Conservation (phyloP, 2,797 vertebrate genomes). For the Oryzias dopingdopingensis region DNA sequence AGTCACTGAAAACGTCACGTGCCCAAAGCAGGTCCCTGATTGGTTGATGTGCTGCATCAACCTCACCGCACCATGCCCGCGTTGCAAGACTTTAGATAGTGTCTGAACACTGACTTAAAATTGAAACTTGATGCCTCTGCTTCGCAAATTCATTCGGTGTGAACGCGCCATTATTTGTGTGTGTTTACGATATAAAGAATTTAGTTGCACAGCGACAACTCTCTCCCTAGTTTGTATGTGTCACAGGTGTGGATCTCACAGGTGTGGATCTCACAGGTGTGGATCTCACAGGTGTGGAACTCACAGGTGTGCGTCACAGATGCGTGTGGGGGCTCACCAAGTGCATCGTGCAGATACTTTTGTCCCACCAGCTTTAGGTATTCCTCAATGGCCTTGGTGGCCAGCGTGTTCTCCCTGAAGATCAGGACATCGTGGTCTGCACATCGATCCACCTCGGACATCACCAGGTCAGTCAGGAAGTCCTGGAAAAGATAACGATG, state of each 20-base stretch:
- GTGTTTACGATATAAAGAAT: neutral
- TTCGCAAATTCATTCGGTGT: no score
- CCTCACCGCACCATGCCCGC: no score
- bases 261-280: neutral
- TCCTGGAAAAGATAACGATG: slow-evolving; percentile 75
- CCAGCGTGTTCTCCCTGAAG: slow-evolving; percentile 97
- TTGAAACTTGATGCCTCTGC: no score
- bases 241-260: neutral
- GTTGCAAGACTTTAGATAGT: no score
- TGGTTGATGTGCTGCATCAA: no score
- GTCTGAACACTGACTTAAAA: no score
- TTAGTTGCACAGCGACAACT: neutral
- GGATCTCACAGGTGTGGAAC: neutral
- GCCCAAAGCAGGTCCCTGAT: no score
- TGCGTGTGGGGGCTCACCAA: slow-evolving; percentile 78
- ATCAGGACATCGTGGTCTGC: slow-evolving; percentile 94
- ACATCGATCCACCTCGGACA: slow-evolving; percentile 96
- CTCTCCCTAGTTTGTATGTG: neutral
- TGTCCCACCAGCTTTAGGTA: slow-evolving; percentile 96
- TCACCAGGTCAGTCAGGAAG: slow-evolving; percentile 94
- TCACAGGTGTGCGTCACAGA: neutral
- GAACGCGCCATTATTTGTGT: no score
- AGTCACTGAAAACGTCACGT: no score
- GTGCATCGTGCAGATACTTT: slow-evolving; percentile 92
- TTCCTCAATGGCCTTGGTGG: slow-evolving; percentile 96